phyloP scores from a whole-genome alignment of 2,797 vertebrate genomes.

The Periparus ater region DNA sequence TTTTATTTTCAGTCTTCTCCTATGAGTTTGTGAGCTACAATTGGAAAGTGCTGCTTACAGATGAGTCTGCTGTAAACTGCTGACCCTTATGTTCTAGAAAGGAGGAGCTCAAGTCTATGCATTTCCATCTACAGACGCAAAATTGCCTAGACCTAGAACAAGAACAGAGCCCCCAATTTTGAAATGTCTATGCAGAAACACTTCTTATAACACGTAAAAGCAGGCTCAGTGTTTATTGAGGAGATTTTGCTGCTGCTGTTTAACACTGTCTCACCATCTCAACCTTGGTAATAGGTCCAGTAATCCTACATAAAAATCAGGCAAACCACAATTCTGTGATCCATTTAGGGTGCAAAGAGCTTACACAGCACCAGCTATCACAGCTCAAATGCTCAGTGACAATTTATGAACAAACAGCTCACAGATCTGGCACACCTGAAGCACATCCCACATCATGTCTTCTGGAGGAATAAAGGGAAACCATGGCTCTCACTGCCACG shows the following conservation, averaged over 20 bases:
- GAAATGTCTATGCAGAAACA: not conserved
- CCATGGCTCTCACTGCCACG: not conserved
- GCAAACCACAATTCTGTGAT: not conserved
- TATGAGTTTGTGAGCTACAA: not conserved
- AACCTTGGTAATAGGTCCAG: not conserved
- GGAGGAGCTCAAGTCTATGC: not conserved
- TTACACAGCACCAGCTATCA: not conserved
- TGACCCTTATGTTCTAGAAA: not conserved
- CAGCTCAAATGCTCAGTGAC: not conserved
- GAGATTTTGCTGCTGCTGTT: not conserved
- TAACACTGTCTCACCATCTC: not conserved
- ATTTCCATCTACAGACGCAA: not conserved
- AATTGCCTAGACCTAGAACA: not conserved
- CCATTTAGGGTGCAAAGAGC: not conserved
- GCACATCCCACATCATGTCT: not conserved
- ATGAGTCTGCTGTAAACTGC: not conserved
- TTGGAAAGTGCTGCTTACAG: not conserved
- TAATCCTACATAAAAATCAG: not conserved
- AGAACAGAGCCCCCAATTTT: not conserved
- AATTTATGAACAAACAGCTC: not conserved
- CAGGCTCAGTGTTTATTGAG: not conserved
- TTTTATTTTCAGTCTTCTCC: not conserved
- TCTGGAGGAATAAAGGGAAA: not conserved
- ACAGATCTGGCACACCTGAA: not conserved
- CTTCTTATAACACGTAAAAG: not conserved